Evolutionary conservation across 2,888 invertebrate genomes (phyloP), one percentile per base, ranked within the genome.

Genomic region (Scaptomyza reducta): DNA sequence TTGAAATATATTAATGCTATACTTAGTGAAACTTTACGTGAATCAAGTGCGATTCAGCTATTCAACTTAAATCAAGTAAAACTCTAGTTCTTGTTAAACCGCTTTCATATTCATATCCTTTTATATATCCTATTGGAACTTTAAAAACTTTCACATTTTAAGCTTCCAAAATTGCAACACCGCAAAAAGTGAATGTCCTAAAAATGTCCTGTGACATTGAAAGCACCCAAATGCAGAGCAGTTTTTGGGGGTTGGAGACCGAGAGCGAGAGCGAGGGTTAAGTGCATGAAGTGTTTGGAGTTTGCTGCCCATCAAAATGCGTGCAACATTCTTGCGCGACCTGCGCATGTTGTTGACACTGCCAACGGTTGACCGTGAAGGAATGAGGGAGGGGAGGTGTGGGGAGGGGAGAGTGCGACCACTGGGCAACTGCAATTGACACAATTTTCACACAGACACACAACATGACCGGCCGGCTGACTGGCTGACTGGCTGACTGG

Each of bases 321-420:
- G 80, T 83, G 70, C 70, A 55, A 66, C 64, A 75, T 66, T 66
- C 68, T 79, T 61, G 68, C 76, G 87, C 83, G 76, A 82, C 67
- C 79, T 79, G 83, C 81, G 73, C 77, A 76, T 86, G 88, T 69
- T 81, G 87, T 83, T 76, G 87, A 88, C 88, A 86, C 66, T 65
- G 84, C 46, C 77, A 56, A 31, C 54, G 47, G 41, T 74, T 40
- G 58, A 40, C 45, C n/a, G 50, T 35, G 7, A 11, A 7, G 27
- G 3, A 1, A 27, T 25, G 31, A 3, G 31, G 10, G 9, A 10
- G 47, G 16, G 2, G 11, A 1, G 6, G 25, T 3, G 18, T 5
- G 14, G 25, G 10, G n/a, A 40, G n/a, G 58, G 16, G 55, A 14
- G 38, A 42, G 47, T 47, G 57, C 31, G 31, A 10, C 54, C 73